Evolutionary conservation across 2,888 invertebrate genomes (phyloP).

Genomic region (Callimorpha dominula): DNA sequence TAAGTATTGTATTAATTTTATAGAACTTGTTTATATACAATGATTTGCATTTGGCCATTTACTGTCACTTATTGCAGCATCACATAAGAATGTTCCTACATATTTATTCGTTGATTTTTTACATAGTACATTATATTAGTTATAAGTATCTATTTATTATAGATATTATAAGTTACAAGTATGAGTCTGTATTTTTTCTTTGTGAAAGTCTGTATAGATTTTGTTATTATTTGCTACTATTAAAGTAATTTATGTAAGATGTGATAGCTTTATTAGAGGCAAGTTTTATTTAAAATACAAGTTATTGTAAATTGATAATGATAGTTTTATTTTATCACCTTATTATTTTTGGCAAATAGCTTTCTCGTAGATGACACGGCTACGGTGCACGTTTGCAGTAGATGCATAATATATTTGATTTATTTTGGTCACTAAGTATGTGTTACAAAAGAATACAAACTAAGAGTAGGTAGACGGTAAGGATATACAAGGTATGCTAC

Average conservation of each 20-base stretch:
- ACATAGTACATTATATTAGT: constrained; percentile 61
- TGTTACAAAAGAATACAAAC: constrained; percentile 35
- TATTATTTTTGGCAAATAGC: constrained; percentile 59
- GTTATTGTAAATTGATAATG: constrained; percentile 76
- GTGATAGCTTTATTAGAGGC: constrained; percentile 86
- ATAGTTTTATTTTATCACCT: constrained; percentile 79
- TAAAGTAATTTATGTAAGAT: constrained; percentile 78
- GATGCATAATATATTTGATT: constrained; percentile 29
- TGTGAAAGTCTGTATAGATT: constrained; percentile 78
- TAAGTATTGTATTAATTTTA: constrained; percentile 61
- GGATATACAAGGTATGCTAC: not conserved
- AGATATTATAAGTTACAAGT: constrained; percentile 64
- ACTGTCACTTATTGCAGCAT: constrained; percentile 55
- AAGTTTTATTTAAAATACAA: constrained; percentile 82
- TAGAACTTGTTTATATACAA: constrained; percentile 52
- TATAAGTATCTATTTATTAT: constrained; percentile 77
- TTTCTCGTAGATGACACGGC: constrained; percentile 67
- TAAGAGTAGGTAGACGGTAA: not conserved
- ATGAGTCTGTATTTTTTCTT: constrained; percentile 68
- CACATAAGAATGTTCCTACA: constrained; percentile 76
- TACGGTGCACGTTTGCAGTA: constrained; percentile 60
- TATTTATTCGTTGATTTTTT: constrained; percentile 66
- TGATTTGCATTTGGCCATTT: constrained; percentile 61
- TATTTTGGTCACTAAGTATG: constrained; percentile 26
- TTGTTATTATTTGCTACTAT: constrained; percentile 81